Percentiles rank a stretch among this genome's conserved stretches.
These are phyloP conservation scores for Palythoa grandis DNA, from an alignment of 92 coral and sea anemone species.

Conservation along the genomic window DNA sequence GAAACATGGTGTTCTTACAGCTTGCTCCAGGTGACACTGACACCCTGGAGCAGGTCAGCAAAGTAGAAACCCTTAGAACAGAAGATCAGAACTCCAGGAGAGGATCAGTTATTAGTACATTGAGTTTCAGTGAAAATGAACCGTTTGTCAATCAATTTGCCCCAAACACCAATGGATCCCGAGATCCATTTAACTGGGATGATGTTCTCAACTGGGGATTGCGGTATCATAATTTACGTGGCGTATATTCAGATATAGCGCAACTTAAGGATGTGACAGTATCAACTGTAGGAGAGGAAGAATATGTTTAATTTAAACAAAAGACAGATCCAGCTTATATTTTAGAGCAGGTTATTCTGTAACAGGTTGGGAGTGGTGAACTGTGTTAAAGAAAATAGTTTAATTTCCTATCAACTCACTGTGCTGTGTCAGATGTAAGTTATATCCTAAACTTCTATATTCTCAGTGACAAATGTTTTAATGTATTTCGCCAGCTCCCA, in stretches of 20 bases:
- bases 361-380: background rate
- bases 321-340: background rate
- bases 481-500: background rate
- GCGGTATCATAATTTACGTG: slow-evolving; percentile 83
- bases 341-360: background rate
- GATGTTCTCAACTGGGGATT: slow-evolving; percentile 91
- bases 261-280: slow-evolving; percentile 64
- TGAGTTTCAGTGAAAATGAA: slow-evolving; percentile 74
- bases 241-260: slow-evolving; percentile 88
- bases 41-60: slow-evolving; percentile 37
- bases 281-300: slow-evolving; percentile 59
- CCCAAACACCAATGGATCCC: slow-evolving; percentile 65
- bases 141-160: slow-evolving; percentile 60
- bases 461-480: background rate
- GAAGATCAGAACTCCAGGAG: slow-evolving; percentile 50
- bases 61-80: slow-evolving; percentile 15
- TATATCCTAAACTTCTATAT: no score
- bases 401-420: background rate
- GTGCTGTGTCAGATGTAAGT: background rate
- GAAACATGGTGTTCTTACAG: slow-evolving; percentile 82
- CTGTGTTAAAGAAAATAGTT: background rate
- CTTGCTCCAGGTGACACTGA: slow-evolving; percentile 55
- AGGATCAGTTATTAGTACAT: slow-evolving; percentile 68
- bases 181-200: slow-evolving; percentile 87
- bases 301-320: slow-evolving; percentile 56